These are phyloP conservation scores for Staurois parvus DNA, from an alignment of 2,797 vertebrate genomes.

Conservation along the genomic window DNA sequence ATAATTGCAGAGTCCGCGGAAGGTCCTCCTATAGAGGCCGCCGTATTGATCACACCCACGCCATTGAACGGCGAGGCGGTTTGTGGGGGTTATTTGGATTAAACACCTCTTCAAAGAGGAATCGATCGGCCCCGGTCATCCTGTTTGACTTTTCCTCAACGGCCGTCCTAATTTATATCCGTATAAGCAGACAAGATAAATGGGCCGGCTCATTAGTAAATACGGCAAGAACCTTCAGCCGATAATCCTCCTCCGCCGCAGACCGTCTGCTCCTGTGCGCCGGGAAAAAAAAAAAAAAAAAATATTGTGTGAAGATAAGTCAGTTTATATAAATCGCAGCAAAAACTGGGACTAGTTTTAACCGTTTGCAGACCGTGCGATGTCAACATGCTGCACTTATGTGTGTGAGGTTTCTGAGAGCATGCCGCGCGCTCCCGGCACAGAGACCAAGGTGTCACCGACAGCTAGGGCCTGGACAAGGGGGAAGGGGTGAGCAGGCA, in stretches of 20 bases:
- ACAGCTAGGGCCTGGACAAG: too few relatives aligned
- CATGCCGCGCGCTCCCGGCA: too few relatives aligned
- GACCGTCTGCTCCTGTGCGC: too few relatives aligned
- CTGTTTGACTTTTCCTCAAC: slow-evolving; percentile 29
- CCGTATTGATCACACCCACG: slow-evolving; percentile 27
- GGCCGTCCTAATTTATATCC: slow-evolving; percentile 27
- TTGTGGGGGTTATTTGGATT: slow-evolving; percentile 47
- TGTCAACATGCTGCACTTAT: too few relatives aligned
- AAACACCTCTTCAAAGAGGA: slow-evolving; percentile 27
- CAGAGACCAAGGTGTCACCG: too few relatives aligned
- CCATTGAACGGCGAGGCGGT: slow-evolving; percentile 15
- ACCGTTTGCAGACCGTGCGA: too few relatives aligned
- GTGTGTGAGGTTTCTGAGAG: too few relatives aligned
- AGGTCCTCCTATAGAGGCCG: neutral
- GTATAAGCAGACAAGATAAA: slow-evolving; percentile 41
- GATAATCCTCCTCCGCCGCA: neutral
- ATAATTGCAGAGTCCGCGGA: slow-evolving; percentile 1
- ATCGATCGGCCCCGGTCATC: slow-evolving; percentile 17
- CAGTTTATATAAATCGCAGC: too few relatives aligned
- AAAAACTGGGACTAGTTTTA: too few relatives aligned
- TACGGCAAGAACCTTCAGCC: neutral
- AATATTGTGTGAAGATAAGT: too few relatives aligned
- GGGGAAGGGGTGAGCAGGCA: too few relatives aligned
- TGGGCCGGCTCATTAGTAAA: slow-evolving; percentile 28
- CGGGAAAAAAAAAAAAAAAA: too few relatives aligned